These are phyloP conservation scores for Regulus satrapa DNA, from an alignment of 2,113 vertebrate species.

Conservation along the genomic window DNA sequence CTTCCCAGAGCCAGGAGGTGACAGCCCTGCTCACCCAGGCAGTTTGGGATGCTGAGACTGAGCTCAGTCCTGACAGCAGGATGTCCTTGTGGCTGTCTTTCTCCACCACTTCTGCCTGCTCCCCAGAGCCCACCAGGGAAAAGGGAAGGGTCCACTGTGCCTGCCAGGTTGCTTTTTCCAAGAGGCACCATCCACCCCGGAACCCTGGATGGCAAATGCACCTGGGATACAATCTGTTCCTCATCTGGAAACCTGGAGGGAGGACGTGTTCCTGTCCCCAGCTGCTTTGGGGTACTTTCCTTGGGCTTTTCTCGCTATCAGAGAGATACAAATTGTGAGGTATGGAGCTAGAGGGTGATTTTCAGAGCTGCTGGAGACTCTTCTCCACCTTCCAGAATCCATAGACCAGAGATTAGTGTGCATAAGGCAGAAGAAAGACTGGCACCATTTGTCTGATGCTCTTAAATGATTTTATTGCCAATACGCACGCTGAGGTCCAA, in stretches of 20 bases:
- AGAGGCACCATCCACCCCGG: background rate
- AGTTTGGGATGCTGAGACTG: fast-evolving
- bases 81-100: background rate
- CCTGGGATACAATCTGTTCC: background rate
- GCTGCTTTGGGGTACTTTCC: background rate
- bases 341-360: background rate
- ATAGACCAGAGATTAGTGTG: background rate
- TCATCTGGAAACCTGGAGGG: background rate
- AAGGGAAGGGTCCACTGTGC: background rate
- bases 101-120: background rate
- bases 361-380: background rate
- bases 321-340: background rate
- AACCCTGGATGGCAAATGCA: background rate
- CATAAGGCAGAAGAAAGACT: background rate
- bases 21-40: background rate
- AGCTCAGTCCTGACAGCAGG: background rate
- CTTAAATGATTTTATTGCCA: background rate
- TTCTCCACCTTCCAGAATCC: background rate
- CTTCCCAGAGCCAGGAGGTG: background rate
- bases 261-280: fast-evolving
- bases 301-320: background rate
- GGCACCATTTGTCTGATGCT: background rate
- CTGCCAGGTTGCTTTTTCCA: background rate
- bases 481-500: background rate
- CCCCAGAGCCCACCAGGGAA: background rate